Base-by-base conservation (phyloP, 1,140 invertebrate genomes). In the Atta texana region DNA sequence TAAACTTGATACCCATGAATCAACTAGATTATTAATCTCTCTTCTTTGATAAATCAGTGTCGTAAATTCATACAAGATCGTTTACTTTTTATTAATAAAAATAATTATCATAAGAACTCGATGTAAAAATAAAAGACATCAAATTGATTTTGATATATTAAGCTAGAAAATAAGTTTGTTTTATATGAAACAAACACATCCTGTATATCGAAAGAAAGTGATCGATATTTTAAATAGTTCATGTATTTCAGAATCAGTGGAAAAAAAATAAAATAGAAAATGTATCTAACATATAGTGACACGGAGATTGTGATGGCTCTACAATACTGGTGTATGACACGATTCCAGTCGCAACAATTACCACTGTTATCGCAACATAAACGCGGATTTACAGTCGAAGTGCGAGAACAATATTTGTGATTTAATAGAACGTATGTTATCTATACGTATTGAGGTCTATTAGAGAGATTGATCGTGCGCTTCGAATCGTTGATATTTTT, bases 391-490 rank as follows among this genome's bases (percentile, higher is more conserved):
- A 85, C 31, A 53, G 63, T 68, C 66, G 16, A 88, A 75, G 82
- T 77, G 66, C 53, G 61, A 75, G 63, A 86, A 88, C 82, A 88
- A 86, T 85, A 88, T 85, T 85, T 82, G 39, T 31, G 66, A 53
- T 88, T 85, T 88, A 85, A 86, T 87, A 61, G 86, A 8, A 87
- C 57, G 86, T 84, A 57, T 51, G 75, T 74, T 68, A 87, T 49
- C 44, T 10, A 44, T 39, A 80, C n/a, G 63, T 24, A 24, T 75
- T 66, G 18, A 28, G 69, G 16, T 28, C 69, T 51, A 84, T 87
- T 84, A 84, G 28, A 63, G n/a, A n/a, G n/a, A n/a, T n/a, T 49
- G n/a, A 75, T 75, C 39, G 31, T 66, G 55, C 34, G 85, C 28
- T 78, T 71, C 16, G 57, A 75, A 64, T 55, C 31, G 34, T 24